These are phyloP conservation scores for Labia minor DNA, from an alignment of 2,888 invertebrate species.

Conservation along the genomic window DNA sequence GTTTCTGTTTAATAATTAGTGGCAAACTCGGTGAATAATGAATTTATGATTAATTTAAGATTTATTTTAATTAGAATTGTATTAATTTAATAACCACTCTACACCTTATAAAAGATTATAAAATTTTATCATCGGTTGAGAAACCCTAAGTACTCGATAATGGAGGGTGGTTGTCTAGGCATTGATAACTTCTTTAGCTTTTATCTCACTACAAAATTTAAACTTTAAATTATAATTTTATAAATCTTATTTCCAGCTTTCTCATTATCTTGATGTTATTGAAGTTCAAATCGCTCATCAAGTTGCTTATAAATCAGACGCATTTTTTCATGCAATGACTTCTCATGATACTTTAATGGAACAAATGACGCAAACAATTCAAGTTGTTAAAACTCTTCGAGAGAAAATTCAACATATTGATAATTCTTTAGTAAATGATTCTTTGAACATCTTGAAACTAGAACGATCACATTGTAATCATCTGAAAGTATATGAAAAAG, in stretches of 20 bases:
- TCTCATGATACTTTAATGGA: slow-evolving; percentile 96
- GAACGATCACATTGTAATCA: slow-evolving; percentile 32
- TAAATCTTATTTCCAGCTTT: slow-evolving; percentile 47
- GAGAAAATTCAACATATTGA: slow-evolving; percentile 68
- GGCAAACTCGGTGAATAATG: too few species aligned
- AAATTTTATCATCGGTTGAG: too few species aligned
- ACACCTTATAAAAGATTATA: too few species aligned
- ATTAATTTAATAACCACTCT: too few species aligned
- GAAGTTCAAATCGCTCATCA: slow-evolving; percentile 89
- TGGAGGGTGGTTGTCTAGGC: too few species aligned
- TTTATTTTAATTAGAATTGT: too few species aligned
- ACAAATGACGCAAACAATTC: slow-evolving; percentile 74
- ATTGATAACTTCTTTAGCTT: too few species aligned
- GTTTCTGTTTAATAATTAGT: too few species aligned
- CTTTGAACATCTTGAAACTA: slow-evolving; percentile 57
- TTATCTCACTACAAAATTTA: too few species aligned
- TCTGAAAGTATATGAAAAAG: slow-evolving; percentile 32
- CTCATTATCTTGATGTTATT: slow-evolving; percentile 88
- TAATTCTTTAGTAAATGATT: slow-evolving; percentile 63
- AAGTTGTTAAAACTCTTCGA: slow-evolving; percentile 61
- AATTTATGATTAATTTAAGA: too few species aligned
- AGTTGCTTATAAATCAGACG: slow-evolving; percentile 86
- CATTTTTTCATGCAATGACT: slow-evolving; percentile 96
- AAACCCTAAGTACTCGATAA: too few species aligned
- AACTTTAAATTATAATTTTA: too few species aligned